A percentile compares a stretch with the other conserved stretches of the same genome.
Conservation (phyloP, 2,797 vertebrate species). For the Epinephelus malabaricus region DNA sequence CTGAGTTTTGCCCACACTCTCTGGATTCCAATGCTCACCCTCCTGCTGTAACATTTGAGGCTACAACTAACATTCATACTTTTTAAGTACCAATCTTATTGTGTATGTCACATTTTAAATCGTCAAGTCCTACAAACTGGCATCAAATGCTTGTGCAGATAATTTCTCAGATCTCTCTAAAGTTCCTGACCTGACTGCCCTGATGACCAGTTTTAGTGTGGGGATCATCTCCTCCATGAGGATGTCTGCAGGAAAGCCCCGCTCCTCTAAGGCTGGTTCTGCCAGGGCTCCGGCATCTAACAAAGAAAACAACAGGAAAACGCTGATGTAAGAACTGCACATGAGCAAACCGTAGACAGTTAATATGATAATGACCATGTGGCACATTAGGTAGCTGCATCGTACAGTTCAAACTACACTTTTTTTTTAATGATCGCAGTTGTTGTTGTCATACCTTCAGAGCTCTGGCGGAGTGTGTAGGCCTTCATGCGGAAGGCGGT, state of each 20-base stretch:
- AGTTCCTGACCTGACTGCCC: slow-evolving; percentile 91
- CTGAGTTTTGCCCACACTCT: background rate
- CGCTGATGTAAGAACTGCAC: background rate
- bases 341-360: background rate
- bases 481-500: slow-evolving; percentile 99
- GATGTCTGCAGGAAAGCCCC: slow-evolving; percentile 93
- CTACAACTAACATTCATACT: background rate
- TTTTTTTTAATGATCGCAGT: fast-evolving
- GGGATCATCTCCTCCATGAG: slow-evolving; percentile 98
- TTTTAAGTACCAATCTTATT: no score
- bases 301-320: background rate
- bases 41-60: background rate
- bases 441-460: slow-evolving; percentile 90
- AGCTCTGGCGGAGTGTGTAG: slow-evolving; percentile 96
- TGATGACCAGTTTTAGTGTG: slow-evolving; percentile 95
- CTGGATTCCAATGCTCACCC: background rate
- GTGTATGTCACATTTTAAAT: background rate
- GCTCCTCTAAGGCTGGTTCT: slow-evolving; percentile 92
- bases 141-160: background rate
- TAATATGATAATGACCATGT: background rate
- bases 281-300: slow-evolving; percentile 90
- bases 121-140: background rate
- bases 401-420: background rate
- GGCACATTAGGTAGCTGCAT: no score
- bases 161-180: background rate